Conservation (phyloP, 2,797 vertebrate species). For the Tachyglossus aculeatus region DNA sequence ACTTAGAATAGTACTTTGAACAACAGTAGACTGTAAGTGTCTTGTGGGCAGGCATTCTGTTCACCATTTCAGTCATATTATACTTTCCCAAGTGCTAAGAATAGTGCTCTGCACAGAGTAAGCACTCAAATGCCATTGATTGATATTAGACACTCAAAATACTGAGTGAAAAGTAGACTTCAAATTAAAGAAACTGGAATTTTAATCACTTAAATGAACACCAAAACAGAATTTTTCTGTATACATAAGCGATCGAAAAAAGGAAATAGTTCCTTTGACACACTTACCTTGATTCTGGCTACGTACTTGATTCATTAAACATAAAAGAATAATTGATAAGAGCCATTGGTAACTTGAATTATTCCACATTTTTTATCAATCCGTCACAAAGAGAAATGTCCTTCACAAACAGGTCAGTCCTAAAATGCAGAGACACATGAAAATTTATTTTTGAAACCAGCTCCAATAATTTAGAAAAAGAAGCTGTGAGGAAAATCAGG, state of each 20-base stretch:
- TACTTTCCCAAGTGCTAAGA: no score
- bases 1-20: no score
- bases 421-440: conserved; percentile 45
- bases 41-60: no score
- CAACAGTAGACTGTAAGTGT: no score
- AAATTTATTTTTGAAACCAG: no score
- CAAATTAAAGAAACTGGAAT: conserved; percentile 1
- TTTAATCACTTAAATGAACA: neutral
- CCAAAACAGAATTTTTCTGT: neutral
- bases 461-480: no score
- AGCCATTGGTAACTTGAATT: conserved; percentile 44
- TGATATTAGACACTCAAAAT: neutral
- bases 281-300: conserved; percentile 70
- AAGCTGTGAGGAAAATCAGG: no score
- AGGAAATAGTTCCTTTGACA: neutral
- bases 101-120: no score
- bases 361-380: conserved; percentile 57
- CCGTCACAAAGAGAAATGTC: conserved; percentile 34
- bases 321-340: conserved; percentile 53
- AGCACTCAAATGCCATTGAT: no score
- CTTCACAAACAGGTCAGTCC: conserved; percentile 54
- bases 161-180: neutral
- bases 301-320: conserved; percentile 39
- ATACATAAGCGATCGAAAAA: neutral
- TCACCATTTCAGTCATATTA: no score